Conservation (phyloP, 2,888 invertebrate species). For the Linyphia triangularis region DNA sequence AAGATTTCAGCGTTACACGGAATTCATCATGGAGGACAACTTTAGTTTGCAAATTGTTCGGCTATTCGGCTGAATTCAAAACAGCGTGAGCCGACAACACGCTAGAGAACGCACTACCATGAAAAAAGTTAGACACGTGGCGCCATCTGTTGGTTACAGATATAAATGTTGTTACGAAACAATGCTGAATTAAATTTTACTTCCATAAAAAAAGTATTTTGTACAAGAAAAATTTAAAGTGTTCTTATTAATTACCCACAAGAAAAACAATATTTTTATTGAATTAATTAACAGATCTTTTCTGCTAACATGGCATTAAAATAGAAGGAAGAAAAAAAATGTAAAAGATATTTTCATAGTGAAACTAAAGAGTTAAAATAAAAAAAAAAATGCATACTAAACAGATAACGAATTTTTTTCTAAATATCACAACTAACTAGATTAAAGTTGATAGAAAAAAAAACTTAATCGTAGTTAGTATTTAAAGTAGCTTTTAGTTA, state of each 20-base stretch:
- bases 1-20: background rate
- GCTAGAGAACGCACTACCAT: background rate
- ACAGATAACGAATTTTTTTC: too few relatives aligned
- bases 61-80: background rate
- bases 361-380: too few relatives aligned
- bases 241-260: background rate
- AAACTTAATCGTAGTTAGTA: too few relatives aligned
- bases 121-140: background rate
- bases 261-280: background rate
- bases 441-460: too few relatives aligned
- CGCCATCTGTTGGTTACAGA: constrained; percentile 6
- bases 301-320: background rate
- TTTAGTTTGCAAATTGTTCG: background rate
- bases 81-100: background rate
- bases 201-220: background rate
- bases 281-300: background rate
- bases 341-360: too few relatives aligned
- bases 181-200: too few relatives aligned
- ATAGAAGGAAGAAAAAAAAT: too few relatives aligned
- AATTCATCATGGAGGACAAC: constrained; percentile 40
- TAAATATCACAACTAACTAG: too few relatives aligned
- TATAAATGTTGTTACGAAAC: background rate
- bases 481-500: too few relatives aligned
- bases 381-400: too few relatives aligned
- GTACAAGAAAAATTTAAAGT: background rate